Evolutionary conservation across 2,888 invertebrate species (phyloP).

Genomic region (Diaperis boleti): DNA sequence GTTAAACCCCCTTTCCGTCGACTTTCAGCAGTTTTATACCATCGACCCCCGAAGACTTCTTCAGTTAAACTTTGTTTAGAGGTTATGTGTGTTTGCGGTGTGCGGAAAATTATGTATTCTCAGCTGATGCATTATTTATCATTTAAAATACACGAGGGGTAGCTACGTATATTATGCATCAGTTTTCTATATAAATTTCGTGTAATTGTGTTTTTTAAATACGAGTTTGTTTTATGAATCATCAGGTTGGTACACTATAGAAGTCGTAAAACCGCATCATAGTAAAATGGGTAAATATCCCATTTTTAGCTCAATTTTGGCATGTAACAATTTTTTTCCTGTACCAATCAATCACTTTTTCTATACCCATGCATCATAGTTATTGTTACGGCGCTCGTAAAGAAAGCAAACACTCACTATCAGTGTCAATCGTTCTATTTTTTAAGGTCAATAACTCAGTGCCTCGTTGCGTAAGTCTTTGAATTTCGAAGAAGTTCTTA

Average conservation of each 20-base stretch:
- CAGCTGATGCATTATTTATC: conserved; percentile 18
- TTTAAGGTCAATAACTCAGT: conserved; percentile 27
- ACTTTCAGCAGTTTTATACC: conserved; percentile 1
- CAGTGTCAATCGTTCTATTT: conserved; percentile 12
- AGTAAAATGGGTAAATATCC: too few relatives aligned
- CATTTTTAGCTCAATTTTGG: too few relatives aligned
- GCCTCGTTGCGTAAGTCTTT: neutral
- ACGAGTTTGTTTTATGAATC: too few relatives aligned
- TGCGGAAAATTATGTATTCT: conserved; percentile 15
- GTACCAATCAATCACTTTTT: neutral
- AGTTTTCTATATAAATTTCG: too few relatives aligned
- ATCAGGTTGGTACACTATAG: too few relatives aligned
- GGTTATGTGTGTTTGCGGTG: conserved; percentile 15
- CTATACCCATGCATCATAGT: neutral
- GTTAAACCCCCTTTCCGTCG: conserved; percentile 38
- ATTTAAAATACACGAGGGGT: neutral
- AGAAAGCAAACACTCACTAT: conserved; percentile 11
- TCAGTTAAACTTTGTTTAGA: neutral
- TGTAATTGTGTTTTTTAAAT: too few relatives aligned
- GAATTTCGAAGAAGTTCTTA: too few relatives aligned
- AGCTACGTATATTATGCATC: too few relatives aligned
- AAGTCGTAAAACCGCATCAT: too few relatives aligned
- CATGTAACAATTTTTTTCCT: too few relatives aligned
- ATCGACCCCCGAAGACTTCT: neutral
- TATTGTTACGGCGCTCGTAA: neutral